phyloP scores from a whole-genome alignment of 2,797 vertebrate genomes.

The Dermochelys coriacea region DNA sequence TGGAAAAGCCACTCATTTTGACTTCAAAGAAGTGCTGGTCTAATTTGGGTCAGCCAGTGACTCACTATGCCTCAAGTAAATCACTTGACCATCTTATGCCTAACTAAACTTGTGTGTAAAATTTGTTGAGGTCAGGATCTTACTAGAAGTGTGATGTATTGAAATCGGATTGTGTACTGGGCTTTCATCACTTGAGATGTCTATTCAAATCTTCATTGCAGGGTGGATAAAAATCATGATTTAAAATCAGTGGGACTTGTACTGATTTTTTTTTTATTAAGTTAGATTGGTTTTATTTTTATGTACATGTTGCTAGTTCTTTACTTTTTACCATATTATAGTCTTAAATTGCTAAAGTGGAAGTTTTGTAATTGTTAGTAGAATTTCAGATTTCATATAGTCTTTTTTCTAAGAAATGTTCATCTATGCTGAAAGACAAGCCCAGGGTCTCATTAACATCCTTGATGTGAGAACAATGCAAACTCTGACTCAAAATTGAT shows the following conservation, averaged over 20 bases:
- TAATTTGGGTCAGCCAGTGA: background rate
- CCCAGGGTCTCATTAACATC: background rate
- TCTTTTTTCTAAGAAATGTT: background rate
- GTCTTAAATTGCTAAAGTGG: background rate
- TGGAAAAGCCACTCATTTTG: background rate
- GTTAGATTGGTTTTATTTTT: background rate
- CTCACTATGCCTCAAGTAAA: background rate
- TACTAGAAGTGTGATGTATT: accelerated
- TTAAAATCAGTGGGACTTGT: background rate
- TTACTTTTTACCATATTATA: background rate
- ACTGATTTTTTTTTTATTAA: background rate
- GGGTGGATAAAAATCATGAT: background rate
- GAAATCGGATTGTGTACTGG: background rate
- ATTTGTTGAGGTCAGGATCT: background rate
- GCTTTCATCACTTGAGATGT: background rate
- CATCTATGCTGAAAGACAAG: background rate
- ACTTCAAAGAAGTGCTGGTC: background rate
- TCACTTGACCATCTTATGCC: accelerated
- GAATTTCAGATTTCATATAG: background rate
- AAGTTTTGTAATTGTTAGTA: background rate
- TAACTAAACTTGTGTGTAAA: accelerated
- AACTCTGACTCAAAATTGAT: background rate
- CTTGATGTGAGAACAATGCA: background rate
- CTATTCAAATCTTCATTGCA: background rate
- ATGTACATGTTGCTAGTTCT: accelerated